Base-by-base conservation (phyloP, 2,888 invertebrate species). In the Megaustenia siamemsis region DNA sequence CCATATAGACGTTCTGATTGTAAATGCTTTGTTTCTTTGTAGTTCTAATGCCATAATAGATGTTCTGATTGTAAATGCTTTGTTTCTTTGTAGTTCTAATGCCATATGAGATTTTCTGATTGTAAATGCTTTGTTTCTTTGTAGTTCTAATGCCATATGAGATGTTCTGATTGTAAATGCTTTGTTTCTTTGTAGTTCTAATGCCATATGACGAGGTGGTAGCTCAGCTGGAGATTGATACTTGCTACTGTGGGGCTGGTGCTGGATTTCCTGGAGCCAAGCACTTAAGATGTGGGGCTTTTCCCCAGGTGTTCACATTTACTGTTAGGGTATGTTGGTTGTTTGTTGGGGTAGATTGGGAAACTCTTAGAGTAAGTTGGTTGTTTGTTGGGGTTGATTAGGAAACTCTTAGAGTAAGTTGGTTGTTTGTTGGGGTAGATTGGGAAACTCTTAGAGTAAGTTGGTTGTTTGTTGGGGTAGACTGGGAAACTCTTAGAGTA, bases 181-280 rank as follows among this genome's bases (percentile, higher is more conserved):
- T 4, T 18, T 53, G 21, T 21, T 53, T 63, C 4, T 69, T 21
- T 40, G 1, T 3, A 90, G 93, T 96, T 1, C 92, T 97, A 2
- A 87, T 95, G 28, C 94, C 96, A 0, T 96, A 96, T 90, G 96
- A 96, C 91, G 96, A 96, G 1, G 96, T 98, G 35, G 96, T 98
- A n/a, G 95, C 96, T 0, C 95, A 96, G 90, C 95, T 97, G 49
- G 96, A 97, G 91, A 95, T 96, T 81, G 96, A 97, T 88, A 97
- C 97, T 0, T 95, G 97, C 38, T 94, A 95, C 45, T 95, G 95
- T 87, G 93, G 93, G n/a, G 95, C 95, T 24, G 94, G 95, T 63
- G 94, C 97, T 21, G 97, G 97, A 0, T 94, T 96, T 43, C 83
- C 84, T 4, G 95, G 95, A 2, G 90, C 91, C 18, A 90, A 93